phyloP scores from a whole-genome alignment of 2,797 vertebrate genomes.

The Knipowitschia caucasica region DNA sequence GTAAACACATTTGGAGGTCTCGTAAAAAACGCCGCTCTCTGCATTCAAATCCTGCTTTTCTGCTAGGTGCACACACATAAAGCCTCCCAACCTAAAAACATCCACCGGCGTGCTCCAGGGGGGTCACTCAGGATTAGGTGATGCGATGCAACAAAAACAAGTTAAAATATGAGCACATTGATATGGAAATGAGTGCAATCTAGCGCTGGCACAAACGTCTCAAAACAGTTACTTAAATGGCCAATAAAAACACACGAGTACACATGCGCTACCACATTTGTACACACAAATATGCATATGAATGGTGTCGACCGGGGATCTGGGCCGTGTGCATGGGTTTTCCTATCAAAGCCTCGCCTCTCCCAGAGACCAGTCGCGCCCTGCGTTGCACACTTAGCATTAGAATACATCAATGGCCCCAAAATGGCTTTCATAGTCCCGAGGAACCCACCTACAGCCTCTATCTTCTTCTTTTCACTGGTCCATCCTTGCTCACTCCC shows the following conservation, averaged over 20 bases:
- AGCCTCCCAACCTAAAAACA: constrained; percentile 37
- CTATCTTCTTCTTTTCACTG: constrained; percentile 57
- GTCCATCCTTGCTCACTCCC: constrained; percentile 41
- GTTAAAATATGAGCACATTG: constrained; percentile 53
- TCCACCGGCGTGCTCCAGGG: constrained; percentile 29
- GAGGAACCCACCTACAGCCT: constrained; percentile 64
- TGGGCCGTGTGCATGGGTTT: constrained; percentile 49
- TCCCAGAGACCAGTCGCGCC: constrained; percentile 58
- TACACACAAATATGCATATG: constrained; percentile 65
- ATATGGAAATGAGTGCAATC: constrained; percentile 61
- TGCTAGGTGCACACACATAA: constrained; percentile 17
- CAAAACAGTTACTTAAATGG: constrained; percentile 58
- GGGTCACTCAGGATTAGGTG: constrained; percentile 53
- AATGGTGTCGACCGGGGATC: constrained; percentile 57
- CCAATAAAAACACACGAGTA: constrained; percentile 25
- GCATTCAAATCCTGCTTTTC: constrained; percentile 17
- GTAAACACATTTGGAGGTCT: constrained; percentile 16
- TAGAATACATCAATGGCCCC: constrained; percentile 71
- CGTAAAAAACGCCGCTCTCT: constrained; percentile 22
- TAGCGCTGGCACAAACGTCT: constrained; percentile 36
- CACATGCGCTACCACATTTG: constrained; percentile 18
- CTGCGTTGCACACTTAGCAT: constrained; percentile 70
- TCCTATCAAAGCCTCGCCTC: constrained; percentile 63
- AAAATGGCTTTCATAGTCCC: constrained; percentile 61
- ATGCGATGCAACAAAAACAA: constrained; percentile 38